Evolutionary conservation across 2,888 invertebrate species (phyloP), one percentile per base, ranked within the genome.

Genomic region (Alsophila aescularia): DNA sequence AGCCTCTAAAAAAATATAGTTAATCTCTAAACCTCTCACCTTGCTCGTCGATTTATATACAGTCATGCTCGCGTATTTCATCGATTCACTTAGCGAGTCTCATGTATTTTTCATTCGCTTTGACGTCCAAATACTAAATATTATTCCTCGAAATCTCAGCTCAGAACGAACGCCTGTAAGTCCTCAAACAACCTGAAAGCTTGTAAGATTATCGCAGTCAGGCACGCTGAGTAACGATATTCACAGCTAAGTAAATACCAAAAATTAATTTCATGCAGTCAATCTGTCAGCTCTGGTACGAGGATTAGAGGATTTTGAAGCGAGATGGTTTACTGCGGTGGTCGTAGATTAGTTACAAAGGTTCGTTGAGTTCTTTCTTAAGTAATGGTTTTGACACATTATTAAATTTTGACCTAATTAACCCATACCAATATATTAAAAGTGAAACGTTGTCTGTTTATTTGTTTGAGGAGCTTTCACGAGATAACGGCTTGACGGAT

Each of bases 211-310:
- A 51, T 51, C 31, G 24, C 16, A 10, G 10, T 4, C 10, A 1
- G 35, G 14, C 41, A n/a, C 21, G 24, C 24, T 42, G 29, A 44
- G 32, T 41, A 10, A 24, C 13, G 15, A 16, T 41, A 45, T 34
- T 52, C 34, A 52, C 12, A 44, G 18, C 13, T 37, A 14, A 43
- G 51, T 50, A 36, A 42, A 43, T 37, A 31, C 37, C 15, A 21
- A 27, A 37, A 43, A 51, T 43, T 51, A 43, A 43, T 37, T 51
- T 29, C 16, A 16, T 32, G 35, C 21, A 50, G 42, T 32, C 14
- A 15, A 40, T 14, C 50, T 42, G 24, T 24, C 24, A 40, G 15
- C 36, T 13, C 14, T 39, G 13, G 21, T 16, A 29, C 40, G 42
- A n/a, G 12, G 29, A 18, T 42, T 18, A 16, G n/a, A 12, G 24